Evolutionary conservation across 2,888 invertebrate genomes (phyloP).

Genomic region (Peribatodes rhomboidaria): DNA sequence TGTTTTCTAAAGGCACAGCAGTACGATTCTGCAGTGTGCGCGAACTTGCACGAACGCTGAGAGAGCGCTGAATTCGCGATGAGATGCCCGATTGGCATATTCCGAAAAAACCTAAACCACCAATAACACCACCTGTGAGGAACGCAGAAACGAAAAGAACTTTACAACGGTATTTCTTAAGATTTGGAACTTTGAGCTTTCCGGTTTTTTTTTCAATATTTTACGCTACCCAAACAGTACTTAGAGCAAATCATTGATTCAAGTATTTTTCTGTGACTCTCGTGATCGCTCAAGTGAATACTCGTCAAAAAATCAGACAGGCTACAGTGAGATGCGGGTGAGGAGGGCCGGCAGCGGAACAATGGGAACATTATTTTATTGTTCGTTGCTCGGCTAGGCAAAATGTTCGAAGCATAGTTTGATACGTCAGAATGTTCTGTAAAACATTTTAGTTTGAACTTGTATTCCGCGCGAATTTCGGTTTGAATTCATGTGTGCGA

Average conservation of each 20-base stretch:
- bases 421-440: neutral
- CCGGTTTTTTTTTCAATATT: too few species aligned
- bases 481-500: neutral
- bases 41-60: too few species aligned
- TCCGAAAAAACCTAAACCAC: too few species aligned
- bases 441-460: too few species aligned
- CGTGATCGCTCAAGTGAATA: neutral
- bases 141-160: too few species aligned
- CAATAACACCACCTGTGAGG: too few species aligned
- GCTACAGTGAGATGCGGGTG: neutral
- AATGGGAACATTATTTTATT: neutral
- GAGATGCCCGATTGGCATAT: too few species aligned
- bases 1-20: constrained; percentile 20
- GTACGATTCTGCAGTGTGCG: neutral
- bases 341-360: neutral
- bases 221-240: too few species aligned
- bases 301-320: neutral
- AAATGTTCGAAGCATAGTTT: neutral
- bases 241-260: neutral
- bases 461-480: too few species aligned
- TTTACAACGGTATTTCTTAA: too few species aligned
- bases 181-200: too few species aligned
- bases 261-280: neutral
- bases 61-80: too few species aligned
- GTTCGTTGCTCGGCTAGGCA: neutral